A percentile compares a stretch with the other conserved stretches of the same genome.
Evolutionary conservation across 2,113 vertebrate species (phyloP).

Genomic region (Plecotus auritus): DNA sequence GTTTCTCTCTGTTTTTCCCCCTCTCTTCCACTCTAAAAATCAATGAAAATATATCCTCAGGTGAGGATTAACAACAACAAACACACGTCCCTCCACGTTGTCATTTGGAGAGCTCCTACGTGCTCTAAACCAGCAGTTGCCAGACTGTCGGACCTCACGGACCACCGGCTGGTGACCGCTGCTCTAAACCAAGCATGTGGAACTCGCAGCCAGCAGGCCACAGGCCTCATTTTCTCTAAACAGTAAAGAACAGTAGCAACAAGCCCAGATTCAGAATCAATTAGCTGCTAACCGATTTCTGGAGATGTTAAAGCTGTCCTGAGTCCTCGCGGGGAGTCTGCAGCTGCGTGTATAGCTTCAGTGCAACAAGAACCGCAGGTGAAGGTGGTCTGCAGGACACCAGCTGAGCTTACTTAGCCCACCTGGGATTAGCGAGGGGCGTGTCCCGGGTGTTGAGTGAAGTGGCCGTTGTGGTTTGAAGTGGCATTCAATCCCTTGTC

Average conservation of each 20-base stretch:
- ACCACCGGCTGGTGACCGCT: no score
- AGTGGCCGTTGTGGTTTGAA: neutral
- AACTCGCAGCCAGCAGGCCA: no score
- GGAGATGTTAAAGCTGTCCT: neutral
- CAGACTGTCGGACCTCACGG: no score
- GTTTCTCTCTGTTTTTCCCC: no score
- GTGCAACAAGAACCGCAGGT: no score
- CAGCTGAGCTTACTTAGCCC: neutral
- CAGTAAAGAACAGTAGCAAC: neutral
- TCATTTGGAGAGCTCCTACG: neutral
- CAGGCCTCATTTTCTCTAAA: no score
- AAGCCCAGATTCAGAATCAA: neutral
- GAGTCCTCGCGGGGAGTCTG: neutral
- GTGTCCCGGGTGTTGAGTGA: accelerated
- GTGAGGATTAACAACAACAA: no score
- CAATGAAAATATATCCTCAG: no score
- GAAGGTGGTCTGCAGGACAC: neutral
- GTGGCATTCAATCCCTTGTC: neutral
- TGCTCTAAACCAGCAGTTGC: no score
- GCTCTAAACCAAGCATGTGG: no score
- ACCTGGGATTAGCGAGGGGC: neutral
- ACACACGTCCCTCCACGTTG: neutral
- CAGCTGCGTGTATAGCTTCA: neutral
- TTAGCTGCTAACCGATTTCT: neutral
- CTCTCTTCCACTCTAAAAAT: no score